Percentiles rank a stretch among this genome's conserved stretches.
phyloP scores from a whole-genome alignment of 2,113 vertebrate genomes.

The Elephas maximus region DNA sequence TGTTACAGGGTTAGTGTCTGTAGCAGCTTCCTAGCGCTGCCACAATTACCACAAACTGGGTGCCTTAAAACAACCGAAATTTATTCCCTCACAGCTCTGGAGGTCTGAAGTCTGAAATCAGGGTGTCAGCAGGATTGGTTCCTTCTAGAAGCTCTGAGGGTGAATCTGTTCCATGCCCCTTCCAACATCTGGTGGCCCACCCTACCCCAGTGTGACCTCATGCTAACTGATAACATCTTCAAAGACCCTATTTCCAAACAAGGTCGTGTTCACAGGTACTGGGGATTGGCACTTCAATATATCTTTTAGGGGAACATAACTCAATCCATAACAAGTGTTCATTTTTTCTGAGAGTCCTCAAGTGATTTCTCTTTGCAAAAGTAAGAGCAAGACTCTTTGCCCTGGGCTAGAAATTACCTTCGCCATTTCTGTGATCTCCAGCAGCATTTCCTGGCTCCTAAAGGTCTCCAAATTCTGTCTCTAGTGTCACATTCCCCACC shows the following conservation, averaged over 20 bases:
- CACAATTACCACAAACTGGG: fast-evolving
- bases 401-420: not conserved
- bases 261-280: fast-evolving
- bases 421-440: not conserved
- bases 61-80: not conserved
- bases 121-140: not conserved
- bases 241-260: not conserved
- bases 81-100: fast-evolving
- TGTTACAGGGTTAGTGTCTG: fast-evolving
- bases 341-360: not conserved
- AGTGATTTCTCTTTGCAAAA: not conserved
- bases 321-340: fast-evolving
- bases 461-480: not conserved
- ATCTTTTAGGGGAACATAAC: not conserved
- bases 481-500: fast-evolving
- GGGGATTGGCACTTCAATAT: not conserved
- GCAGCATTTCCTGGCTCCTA: not conserved
- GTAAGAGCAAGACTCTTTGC: not conserved
- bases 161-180: fast-evolving
- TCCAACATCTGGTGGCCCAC: not conserved
- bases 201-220: not conserved
- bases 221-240: not conserved
- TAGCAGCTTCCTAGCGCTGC: not conserved
- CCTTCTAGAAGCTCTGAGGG: not conserved
- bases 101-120: not conserved